Conservation (phyloP, 1,140 invertebrate species). For the Drosophila arawakana region DNA sequence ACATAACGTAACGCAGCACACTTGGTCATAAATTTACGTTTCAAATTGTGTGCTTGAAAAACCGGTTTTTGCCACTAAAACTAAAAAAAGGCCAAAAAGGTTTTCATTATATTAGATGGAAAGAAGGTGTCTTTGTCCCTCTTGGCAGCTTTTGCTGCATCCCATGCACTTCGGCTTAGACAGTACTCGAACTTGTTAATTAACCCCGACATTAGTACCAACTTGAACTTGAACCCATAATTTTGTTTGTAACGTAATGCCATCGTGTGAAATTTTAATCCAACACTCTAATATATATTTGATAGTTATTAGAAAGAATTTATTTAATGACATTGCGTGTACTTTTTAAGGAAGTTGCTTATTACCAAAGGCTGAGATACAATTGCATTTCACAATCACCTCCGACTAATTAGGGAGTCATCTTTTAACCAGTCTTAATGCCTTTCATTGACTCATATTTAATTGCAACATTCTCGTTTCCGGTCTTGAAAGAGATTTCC, state of each 20-base stretch:
- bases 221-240: conserved; percentile 2
- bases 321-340: conserved; percentile 17
- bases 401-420: conserved; percentile 1
- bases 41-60: conserved; percentile 73
- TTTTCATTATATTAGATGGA: conserved; percentile 62
- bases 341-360: conserved; percentile 19
- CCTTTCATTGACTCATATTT: conserved; percentile 14
- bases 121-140: conserved; percentile 16
- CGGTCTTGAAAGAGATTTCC: conserved; percentile 39
- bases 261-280: conserved; percentile 23
- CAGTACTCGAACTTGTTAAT: conserved; percentile 29
- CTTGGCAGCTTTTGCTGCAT: conserved; percentile 34
- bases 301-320: conserved; percentile 17
- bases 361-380: conserved; percentile 10
- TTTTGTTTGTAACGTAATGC: background rate
- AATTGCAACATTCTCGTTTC: conserved; percentile 16
- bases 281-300: conserved; percentile 20
- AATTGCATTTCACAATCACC: background rate
- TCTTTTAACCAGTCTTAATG: background rate
- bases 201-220: conserved; percentile 26
- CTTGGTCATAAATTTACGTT: conserved; percentile 82
- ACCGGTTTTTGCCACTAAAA: conserved; percentile 62
- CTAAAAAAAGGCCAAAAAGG: conserved; percentile 63
- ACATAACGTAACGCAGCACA: conserved; percentile 60
- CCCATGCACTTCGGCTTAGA: background rate